Base-by-base conservation (phyloP, 1,140 invertebrate species). In the Planococcus citri region DNA sequence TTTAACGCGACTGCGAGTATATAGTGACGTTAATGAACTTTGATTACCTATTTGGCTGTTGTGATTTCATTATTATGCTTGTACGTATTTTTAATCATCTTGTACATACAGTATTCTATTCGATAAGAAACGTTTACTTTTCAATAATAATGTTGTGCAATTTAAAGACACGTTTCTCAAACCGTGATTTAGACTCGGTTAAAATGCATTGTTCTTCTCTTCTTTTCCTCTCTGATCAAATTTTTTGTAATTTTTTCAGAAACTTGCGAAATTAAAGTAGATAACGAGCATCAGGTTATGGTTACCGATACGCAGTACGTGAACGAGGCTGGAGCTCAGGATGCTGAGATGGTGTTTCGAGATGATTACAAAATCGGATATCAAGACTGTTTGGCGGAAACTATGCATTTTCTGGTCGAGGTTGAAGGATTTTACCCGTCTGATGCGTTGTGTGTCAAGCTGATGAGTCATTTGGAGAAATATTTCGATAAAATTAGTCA, bases 381-480 rank as follows among this genome's bases (percentile, higher is more conserved):
- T 79, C 88, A 92, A 77, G 93, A 95, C 77, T 95, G 93, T 73
- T 83, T 94, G 72, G 88, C 88, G 51, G 94, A 97, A 77, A 86
- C 88, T 0, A 87, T 95, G 79, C 84, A 92, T 73, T 97, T 92
- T 77, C 84, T 97, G 20, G 88, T 93, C 1, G 92, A 96, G 74
- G 84, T 87, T 0, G 90, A 94, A 75, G 90, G 88, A 0, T 85
- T 87, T 73, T 87, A 86, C 68, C 85, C 89, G 0, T 84, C 85
- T 0, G 92, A 95, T 75, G 83, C 87, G 0, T 79, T 95, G 8
- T 95, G 91, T 75, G 83, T 88, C 25, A 86, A 91, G 71, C 79
- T 97, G 1, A 82, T 92, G 51, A 84, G 85, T 27, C 93, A 96
- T 76, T 80, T 97, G 61, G 88, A 92, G 75, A 85, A 90, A 73